A percentile compares a stretch with the other conserved stretches of the same genome.
phyloP scores from a whole-genome alignment of 2,797 vertebrate species.

The Pristis pectinata region DNA sequence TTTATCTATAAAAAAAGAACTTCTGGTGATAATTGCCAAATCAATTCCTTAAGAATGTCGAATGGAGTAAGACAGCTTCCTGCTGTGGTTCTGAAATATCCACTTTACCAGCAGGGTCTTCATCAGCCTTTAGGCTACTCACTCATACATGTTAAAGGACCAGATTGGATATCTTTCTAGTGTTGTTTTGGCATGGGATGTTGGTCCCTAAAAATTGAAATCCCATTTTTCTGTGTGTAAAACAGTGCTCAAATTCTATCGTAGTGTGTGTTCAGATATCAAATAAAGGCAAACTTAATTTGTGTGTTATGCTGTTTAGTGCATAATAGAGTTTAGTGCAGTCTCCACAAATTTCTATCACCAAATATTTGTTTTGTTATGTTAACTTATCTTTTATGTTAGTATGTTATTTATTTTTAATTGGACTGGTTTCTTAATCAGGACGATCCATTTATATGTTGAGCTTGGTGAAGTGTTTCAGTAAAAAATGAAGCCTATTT shows the following conservation, averaged over 20 bases:
- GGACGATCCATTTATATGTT: not conserved
- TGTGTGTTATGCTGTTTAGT: not conserved
- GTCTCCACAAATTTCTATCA: not conserved
- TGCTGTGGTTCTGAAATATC: not conserved
- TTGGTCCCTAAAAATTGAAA: not conserved
- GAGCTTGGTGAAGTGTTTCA: not conserved
- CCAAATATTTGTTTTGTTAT: not conserved
- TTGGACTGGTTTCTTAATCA: not conserved
- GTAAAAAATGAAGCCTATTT: not conserved
- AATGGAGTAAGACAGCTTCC: not conserved
- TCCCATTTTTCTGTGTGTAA: not conserved
- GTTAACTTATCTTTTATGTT: not conserved
- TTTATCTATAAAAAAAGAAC: not conserved
- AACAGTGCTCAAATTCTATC: not conserved
- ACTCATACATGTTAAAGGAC: not conserved
- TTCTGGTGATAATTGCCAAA: not conserved
- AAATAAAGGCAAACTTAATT: not conserved
- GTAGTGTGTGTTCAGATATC: not conserved
- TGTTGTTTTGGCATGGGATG: not conserved
- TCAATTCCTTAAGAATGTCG: not conserved
- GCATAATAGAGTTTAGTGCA: not conserved
- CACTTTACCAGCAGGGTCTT: not conserved
- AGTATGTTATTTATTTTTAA: not conserved
- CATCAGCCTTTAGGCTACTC: not conserved
- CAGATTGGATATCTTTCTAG: not conserved